Percentiles rank a stretch among this genome's conserved stretches.
phyloP scores from a whole-genome alignment of 2,113 vertebrate genomes.

The Danionella cerebrum region DNA sequence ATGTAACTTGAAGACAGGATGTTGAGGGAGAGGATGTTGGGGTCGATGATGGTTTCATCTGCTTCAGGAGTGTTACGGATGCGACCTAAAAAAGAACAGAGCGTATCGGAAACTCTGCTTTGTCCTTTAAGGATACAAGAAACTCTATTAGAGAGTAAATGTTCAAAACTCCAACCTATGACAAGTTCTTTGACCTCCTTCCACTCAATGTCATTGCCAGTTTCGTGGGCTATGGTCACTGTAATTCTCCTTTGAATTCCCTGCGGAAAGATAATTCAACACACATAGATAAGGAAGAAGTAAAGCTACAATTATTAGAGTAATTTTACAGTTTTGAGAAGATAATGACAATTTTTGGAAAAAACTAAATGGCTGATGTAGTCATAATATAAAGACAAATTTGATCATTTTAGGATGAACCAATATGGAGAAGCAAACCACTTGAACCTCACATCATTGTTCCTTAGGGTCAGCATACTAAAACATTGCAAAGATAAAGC shows the following conservation, averaged over 20 bases:
- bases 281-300: no score
- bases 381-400: no score
- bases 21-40: slow-evolving; percentile 96
- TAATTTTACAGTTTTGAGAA: no score
- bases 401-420: no score
- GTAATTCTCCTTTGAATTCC: slow-evolving; percentile 96
- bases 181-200: slow-evolving; percentile 96
- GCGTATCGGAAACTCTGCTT: background rate
- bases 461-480: no score
- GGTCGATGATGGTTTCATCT: slow-evolving; percentile 91
- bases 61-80: slow-evolving; percentile 93
- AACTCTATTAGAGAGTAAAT: background rate
- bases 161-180: slow-evolving; percentile 75
- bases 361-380: no score
- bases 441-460: no score
- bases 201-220: slow-evolving; percentile 85
- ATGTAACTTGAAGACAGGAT: slow-evolving; percentile 86
- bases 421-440: no score
- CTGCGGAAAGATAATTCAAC: slow-evolving; percentile 48
- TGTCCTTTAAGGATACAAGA: background rate
- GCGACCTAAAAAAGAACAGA: slow-evolving; percentile 67
- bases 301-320: no score
- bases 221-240: slow-evolving; percentile 88
- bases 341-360: no score
- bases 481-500: no score